Evolutionary conservation across 2,797 vertebrate genomes (phyloP), one percentile per base, ranked within the genome.

Genomic region (Acipenser transmontanus): DNA sequence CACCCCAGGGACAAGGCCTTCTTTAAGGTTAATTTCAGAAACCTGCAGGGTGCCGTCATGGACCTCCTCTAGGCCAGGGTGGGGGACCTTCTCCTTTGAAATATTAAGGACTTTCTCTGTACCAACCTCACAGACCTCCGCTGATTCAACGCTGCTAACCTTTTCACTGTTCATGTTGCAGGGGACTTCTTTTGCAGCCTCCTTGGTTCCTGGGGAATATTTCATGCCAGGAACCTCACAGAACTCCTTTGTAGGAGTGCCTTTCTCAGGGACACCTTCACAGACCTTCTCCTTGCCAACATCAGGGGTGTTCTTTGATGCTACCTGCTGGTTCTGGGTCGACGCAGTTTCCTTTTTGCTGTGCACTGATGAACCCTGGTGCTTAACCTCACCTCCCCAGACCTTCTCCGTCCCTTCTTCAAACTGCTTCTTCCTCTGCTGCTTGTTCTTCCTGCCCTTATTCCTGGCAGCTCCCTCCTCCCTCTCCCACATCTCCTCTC

Each of bases 381-480:
- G 69, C 34, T 34, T 34, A 34, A 34, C 34, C 34, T 34, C 34
- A 64, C 86, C 65, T 3, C 78, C 82, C 90, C 90, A 92, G 64
- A 90, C 54, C 54, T 13, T 47, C 11, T 50, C 48, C 48, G 7
- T 17, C 49, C 11, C 63, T 10, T 50, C 89, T 49, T 91, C 89
- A 61, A 14, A 14, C n/a, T 12, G 12, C 7, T 13, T 49, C 9
- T 14, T 62, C 34, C 34, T 34, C 61, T 20, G 10, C 0, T 88
- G 89, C 71, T 89, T 79, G 78, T 90, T 91, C 79, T 89, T 90
- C 61, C 89, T 84, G 75, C 79, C 88, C 77, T 88, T 90, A 0
- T 80, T 80, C 66, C 76, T 88, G 50, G 82, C 85, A 1, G 79
- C 82, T 4, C 85, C 65, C 1, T 89, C 88, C 49, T 90, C 85